Evolutionary conservation across 2,888 invertebrate genomes (phyloP), one percentile per base, ranked within the genome.

Genomic region (Podabrus alpinus): DNA sequence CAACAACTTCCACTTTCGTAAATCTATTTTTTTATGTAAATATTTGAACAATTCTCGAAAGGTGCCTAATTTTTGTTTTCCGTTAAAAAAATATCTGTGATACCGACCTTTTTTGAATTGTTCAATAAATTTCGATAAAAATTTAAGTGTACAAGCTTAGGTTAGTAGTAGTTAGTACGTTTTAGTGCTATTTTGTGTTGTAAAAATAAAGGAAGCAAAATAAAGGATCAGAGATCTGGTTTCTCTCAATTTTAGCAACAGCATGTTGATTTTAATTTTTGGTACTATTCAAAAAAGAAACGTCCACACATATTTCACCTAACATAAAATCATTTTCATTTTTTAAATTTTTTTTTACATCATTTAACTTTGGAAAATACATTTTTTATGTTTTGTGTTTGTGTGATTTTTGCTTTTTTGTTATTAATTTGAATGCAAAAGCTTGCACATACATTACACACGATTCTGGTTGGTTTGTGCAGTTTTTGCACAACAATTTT

Each of bases 1-100:
- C 72, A 69, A 76, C 73, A 75, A 78, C 75, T 76, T 77, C 72
- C 77, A 73, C 70, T 76, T 76, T 66, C 68, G 62, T 76, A 76
- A 70, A 68, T 67, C 75, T 72, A 75, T 72, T 72, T 72, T 75
- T 69, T 72, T 66, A 70, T 73, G 69, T 61, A 64, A 69, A 45
- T 64, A 19, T 62, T 72, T 75, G 76, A 76, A 73, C 73, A 76
- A 73, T 76, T 73, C 73, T 73, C 45, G 73, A 61, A 62, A 24
- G 60, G 29, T 19, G 24, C 16, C 59, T 25, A 15, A 66, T 15
- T 17, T n/a, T 24, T 15, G 21, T 16, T 60, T 17, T 24, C 16
- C 16, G 11, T 21, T 61, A 9, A 15, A 29, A 61, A 69, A 21
- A n/a, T 9, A 11, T 29, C 11, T 66, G 15, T 21, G 15, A 66